phyloP scores from a whole-genome alignment of 2,797 vertebrate genomes.

The Epinephelus coioides region DNA sequence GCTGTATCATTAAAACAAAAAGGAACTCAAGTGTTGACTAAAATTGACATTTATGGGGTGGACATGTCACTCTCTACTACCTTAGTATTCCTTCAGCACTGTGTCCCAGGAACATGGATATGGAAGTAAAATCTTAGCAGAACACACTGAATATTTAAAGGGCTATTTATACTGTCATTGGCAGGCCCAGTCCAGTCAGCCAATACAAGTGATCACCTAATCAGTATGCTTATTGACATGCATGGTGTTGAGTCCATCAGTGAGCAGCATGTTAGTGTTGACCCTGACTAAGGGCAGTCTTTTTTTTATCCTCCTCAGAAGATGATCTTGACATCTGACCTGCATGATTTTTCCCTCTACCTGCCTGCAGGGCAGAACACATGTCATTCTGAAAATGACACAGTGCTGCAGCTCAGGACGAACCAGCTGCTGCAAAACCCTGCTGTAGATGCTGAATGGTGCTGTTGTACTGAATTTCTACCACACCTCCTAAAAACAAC shows the following conservation, averaged over 20 bases:
- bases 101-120: too few relatives aligned
- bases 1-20: too few relatives aligned
- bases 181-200: background rate
- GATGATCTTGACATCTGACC: background rate
- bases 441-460: background rate
- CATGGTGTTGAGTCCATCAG: background rate
- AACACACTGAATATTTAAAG: background rate
- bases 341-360: background rate
- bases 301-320: background rate
- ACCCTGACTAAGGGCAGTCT: background rate
- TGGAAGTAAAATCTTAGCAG: background rate
- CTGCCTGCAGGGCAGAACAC: background rate
- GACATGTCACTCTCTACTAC: too few relatives aligned
- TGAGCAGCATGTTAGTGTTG: background rate
- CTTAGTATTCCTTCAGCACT: too few relatives aligned
- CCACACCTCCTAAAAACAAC: background rate
- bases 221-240: background rate
- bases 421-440: background rate
- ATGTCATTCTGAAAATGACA: background rate
- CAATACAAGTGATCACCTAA: background rate
- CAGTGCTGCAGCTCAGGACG: background rate
- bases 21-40: too few relatives aligned
- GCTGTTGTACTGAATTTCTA: background rate
- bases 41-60: too few relatives aligned
- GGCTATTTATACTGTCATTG: background rate